Evolutionary conservation across 1,140 invertebrate species (phyloP).

Genomic region (Lysiphlebus fabarum): DNA sequence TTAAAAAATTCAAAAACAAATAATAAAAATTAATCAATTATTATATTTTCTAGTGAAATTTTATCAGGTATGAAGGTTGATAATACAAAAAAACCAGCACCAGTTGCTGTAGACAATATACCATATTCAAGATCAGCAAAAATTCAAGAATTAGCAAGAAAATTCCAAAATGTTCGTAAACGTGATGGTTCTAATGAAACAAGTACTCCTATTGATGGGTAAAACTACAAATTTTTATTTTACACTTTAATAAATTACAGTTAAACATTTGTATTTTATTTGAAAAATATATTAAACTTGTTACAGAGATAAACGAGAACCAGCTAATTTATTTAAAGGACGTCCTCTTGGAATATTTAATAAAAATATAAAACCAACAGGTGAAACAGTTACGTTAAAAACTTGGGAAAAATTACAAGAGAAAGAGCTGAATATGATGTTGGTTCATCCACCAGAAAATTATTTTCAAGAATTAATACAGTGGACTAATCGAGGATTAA

Average conservation of each 20-base stretch:
- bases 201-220: neutral
- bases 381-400: constrained; percentile 43
- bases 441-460: constrained; percentile 75
- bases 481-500: constrained; percentile 91
- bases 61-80: constrained; percentile 74
- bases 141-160: neutral
- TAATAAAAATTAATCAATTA: constrained; percentile 26
- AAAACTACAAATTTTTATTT: neutral
- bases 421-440: constrained; percentile 63
- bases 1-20: constrained; percentile 27
- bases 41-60: constrained; percentile 60
- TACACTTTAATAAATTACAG: neutral
- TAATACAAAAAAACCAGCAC: constrained; percentile 42
- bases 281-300: neutral
- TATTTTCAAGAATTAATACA: constrained; percentile 89
- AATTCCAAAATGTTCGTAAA: constrained; percentile 2
- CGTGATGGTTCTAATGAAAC: neutral
- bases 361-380: constrained; percentile 29
- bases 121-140: constrained; percentile 15
- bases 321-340: constrained; percentile 59
- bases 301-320: neutral
- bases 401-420: constrained; percentile 69
- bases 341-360: constrained; percentile 63
- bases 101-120: constrained; percentile 8
- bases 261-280: neutral